Conservation (phyloP, 2,888 invertebrate species). For the Rhagophthalmus giganteus region DNA sequence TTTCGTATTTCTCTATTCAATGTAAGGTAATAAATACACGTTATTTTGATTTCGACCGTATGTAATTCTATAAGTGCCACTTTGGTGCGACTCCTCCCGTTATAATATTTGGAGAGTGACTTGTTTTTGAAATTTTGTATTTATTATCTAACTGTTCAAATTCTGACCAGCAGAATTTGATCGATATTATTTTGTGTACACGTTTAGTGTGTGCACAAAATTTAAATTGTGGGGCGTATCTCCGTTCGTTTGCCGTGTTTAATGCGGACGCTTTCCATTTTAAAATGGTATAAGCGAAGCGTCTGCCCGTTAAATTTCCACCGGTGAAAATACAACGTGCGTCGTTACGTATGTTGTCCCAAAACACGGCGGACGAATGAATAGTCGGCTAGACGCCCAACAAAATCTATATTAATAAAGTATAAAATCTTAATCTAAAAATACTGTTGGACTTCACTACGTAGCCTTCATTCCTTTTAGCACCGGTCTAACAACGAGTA, state of each 20-base stretch:
- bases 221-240: too few species aligned
- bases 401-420: conserved; percentile 1
- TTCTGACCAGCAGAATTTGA: conserved; percentile 28
- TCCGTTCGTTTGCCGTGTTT: too few species aligned
- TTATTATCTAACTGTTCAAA: conserved; percentile 11
- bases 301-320: too few species aligned
- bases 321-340: too few species aligned
- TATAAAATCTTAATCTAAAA: conserved; percentile 20
- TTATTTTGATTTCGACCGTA: too few species aligned
- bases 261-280: too few species aligned
- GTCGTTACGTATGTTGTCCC: too few species aligned
- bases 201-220: background rate
- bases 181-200: background rate
- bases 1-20: too few species aligned
- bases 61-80: background rate
- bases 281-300: too few species aligned
- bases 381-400: too few species aligned
- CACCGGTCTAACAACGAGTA: conserved; percentile 8
- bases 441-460: conserved; percentile 18
- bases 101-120: background rate
- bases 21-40: too few species aligned
- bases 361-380: background rate
- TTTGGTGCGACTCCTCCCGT: background rate
- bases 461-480: conserved; percentile 12
- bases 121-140: background rate